These are phyloP conservation scores for Agrypnia vestita DNA, from an alignment of 1,140 invertebrate genomes.

Conservation along the genomic window DNA sequence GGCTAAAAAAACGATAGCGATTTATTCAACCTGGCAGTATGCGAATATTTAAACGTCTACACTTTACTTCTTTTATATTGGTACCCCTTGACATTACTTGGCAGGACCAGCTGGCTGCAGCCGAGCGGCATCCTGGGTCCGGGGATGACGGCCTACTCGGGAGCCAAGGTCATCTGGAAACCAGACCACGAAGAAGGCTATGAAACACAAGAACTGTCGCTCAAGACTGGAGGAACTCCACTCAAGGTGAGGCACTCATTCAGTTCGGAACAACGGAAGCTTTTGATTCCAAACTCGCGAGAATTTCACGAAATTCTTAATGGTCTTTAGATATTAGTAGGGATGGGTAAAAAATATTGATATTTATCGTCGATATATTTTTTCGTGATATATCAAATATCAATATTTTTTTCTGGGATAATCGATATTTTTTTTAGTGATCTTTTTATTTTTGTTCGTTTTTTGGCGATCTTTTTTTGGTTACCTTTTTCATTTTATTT, in stretches of 20 bases:
- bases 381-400: neutral
- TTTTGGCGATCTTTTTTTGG: too few species aligned
- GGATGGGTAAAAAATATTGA: neutral
- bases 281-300: neutral
- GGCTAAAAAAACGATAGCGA: neutral
- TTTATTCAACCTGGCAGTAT: neutral
- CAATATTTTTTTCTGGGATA: neutral
- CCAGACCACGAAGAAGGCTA: conserved; percentile 10
- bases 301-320: too few species aligned
- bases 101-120: conserved; percentile 51
- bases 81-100: neutral
- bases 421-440: too few species aligned
- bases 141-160: conserved; percentile 53
- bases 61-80: neutral
- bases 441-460: too few species aligned
- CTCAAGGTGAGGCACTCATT: neutral
- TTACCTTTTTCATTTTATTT: too few species aligned
- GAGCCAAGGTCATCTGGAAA: conserved; percentile 33
- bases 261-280: neutral
- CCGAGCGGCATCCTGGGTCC: conserved; percentile 40
- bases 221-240: conserved; percentile 27
- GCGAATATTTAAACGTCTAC: neutral
- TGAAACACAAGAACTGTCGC: neutral
- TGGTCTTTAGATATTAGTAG: too few species aligned
- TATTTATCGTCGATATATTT: neutral